phyloP scores from a whole-genome alignment of 2,113 vertebrate species.

The Sinosuthora webbiana region DNA sequence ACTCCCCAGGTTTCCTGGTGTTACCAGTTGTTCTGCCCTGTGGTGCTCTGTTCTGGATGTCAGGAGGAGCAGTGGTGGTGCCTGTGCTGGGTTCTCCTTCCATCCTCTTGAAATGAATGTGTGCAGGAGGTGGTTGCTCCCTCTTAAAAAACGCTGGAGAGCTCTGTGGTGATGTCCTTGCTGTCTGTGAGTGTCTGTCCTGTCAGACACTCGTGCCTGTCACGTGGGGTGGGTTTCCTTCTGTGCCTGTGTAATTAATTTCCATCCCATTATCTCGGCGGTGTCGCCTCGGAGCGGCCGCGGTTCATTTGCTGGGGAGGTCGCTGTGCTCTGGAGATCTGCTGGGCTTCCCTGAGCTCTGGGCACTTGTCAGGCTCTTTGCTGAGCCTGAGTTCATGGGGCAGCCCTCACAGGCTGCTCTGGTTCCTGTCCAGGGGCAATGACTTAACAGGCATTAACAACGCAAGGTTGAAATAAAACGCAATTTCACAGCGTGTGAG shows the following conservation, averaged over 20 bases:
- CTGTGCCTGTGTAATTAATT: background rate
- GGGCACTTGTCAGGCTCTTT: background rate
- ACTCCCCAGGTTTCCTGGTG: background rate
- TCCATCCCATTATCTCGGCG: background rate
- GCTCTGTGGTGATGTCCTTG: background rate
- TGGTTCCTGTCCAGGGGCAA: background rate
- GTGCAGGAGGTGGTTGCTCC: background rate
- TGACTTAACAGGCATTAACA: background rate
- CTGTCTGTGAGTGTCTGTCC: fast-evolving
- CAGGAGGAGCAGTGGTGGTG: fast-evolving
- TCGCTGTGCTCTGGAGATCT: background rate
- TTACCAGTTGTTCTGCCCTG: background rate
- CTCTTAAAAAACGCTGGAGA: background rate
- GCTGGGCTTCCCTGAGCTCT: background rate
- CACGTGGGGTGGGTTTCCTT: background rate
- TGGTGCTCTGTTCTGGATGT: background rate
- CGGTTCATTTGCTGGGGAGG: fast-evolving
- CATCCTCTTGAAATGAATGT: background rate
- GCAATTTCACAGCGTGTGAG: background rate
- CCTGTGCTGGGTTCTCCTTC: background rate
- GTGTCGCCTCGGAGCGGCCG: background rate
- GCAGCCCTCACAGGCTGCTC: background rate
- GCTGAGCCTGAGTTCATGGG: background rate
- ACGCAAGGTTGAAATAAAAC: background rate
- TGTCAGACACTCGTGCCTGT: background rate